Conservation (phyloP, 2,888 invertebrate species). For the Acholoe squamosa region DNA sequence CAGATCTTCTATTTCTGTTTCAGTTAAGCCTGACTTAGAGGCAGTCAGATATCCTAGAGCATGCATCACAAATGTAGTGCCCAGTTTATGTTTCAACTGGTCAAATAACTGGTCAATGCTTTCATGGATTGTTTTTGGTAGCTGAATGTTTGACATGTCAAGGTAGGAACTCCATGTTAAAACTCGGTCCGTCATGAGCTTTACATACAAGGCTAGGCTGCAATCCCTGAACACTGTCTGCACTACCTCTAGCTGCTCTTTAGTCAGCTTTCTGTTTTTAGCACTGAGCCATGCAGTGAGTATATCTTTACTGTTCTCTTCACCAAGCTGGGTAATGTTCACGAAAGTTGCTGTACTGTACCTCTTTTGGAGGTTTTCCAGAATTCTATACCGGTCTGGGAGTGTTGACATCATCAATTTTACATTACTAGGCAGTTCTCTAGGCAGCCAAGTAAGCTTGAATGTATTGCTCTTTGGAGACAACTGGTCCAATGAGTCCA, state of each 20-base stretch:
- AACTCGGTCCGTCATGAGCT: slow-evolving; percentile 75
- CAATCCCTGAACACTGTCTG: slow-evolving; percentile 72
- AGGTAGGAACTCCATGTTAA: slow-evolving; percentile 74
- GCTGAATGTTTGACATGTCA: slow-evolving; percentile 48
- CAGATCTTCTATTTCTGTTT: slow-evolving; percentile 78
- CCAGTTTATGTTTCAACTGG: slow-evolving; percentile 74
- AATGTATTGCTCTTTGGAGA: slow-evolving; percentile 74
- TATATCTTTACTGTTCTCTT: slow-evolving; percentile 50
- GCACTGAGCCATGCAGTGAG: slow-evolving; percentile 88
- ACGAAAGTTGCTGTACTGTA: slow-evolving; percentile 94
- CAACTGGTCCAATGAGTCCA: slow-evolving; percentile 77
- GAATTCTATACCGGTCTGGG: slow-evolving; percentile 84
- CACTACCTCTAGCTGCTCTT: slow-evolving; percentile 73
- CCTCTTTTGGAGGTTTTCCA: slow-evolving; percentile 88
- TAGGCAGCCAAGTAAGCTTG: slow-evolving; percentile 78
- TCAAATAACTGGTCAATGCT: slow-evolving; percentile 73
- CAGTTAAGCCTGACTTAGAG: slow-evolving; percentile 75
- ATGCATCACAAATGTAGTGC: slow-evolving; percentile 72
- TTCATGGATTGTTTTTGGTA: slow-evolving; percentile 69
- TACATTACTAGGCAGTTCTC: slow-evolving; percentile 74
- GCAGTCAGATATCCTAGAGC: slow-evolving; percentile 77
- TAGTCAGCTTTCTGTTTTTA: slow-evolving; percentile 63
- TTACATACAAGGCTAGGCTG: slow-evolving; percentile 75
- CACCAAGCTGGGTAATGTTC: slow-evolving; percentile 78
- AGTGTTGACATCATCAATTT: slow-evolving; percentile 76